Conservation (phyloP, 2,888 invertebrate species). For the Campoplex nolae region DNA sequence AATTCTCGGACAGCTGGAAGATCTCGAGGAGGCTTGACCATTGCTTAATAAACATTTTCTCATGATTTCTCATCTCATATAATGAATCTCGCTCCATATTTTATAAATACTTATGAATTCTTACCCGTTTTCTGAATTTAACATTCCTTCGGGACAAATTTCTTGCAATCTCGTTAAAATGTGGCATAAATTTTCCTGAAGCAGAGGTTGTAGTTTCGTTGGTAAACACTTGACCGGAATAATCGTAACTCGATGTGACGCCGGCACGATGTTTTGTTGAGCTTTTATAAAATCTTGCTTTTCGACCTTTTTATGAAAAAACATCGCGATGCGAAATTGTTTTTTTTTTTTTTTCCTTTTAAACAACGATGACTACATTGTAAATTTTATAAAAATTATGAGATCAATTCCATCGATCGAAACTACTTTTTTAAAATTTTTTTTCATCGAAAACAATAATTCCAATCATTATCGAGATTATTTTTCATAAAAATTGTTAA, state of each 20-base stretch:
- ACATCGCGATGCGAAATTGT: no score
- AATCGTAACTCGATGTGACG: constrained; percentile 87
- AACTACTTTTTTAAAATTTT: no score
- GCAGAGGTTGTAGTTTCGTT: constrained; percentile 86
- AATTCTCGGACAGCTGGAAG: constrained; percentile 84
- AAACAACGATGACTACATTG: no score
- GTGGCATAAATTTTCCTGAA: constrained; percentile 85
- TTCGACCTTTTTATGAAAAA: constrained; percentile 82
- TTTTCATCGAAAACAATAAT: no score
- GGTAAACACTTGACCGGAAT: constrained; percentile 87
- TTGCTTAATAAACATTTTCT: constrained; percentile 67
- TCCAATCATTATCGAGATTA: background rate
- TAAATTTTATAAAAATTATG: no score
- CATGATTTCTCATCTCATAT: background rate
- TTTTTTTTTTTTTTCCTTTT: no score
- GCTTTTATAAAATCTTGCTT: constrained; percentile 86
- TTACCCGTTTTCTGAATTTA: constrained; percentile 84
- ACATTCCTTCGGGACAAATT: constrained; percentile 86
- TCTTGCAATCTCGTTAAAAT: constrained; percentile 84
- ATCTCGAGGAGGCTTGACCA: constrained; percentile 75
- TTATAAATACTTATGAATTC: constrained; percentile 42
- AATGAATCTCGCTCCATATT: background rate
- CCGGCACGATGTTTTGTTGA: constrained; percentile 88
- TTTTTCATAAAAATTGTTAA: no score
- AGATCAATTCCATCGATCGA: no score